phyloP scores from a whole-genome alignment of 2,797 vertebrate species.

The Rhincodon typus region DNA sequence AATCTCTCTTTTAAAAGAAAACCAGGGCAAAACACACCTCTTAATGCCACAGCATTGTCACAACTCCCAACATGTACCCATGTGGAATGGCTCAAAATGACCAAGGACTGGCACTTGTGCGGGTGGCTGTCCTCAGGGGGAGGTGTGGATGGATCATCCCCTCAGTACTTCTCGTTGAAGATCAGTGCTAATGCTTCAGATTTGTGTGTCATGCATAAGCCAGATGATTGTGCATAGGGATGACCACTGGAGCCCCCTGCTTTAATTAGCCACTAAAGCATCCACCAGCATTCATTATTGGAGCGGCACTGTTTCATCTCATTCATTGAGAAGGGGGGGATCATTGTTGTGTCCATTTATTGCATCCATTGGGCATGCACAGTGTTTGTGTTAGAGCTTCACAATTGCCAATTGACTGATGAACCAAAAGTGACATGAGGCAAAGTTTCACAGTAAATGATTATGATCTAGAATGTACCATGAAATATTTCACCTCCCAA shows the following conservation, averaged over 20 bases:
- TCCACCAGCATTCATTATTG: not conserved
- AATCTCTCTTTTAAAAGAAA: no score
- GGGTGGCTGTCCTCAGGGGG: not conserved
- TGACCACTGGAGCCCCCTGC: not conserved
- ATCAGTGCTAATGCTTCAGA: not conserved
- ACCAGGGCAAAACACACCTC: no score
- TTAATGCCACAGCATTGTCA: no score
- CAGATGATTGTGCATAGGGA: not conserved
- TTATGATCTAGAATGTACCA: no score
- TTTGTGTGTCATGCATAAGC: not conserved
- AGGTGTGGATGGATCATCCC: not conserved
- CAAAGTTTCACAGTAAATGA: no score
- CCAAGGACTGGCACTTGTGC: not conserved
- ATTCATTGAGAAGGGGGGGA: not conserved
- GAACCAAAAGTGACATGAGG: no score
- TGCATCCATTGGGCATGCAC: not conserved
- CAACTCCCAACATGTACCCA: no score
- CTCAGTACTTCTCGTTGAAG: not conserved
- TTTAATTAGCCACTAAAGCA: not conserved
- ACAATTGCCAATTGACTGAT: no score
- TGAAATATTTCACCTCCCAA: no score
- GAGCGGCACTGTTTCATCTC: not conserved
- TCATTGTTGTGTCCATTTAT: not conserved
- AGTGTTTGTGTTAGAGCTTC: no score
- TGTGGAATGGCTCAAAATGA: not conserved